A percentile compares a stretch with the other conserved stretches of the same genome.
phyloP scores from a whole-genome alignment of 1,140 invertebrate genomes.

The Drosophila parabipectinata region DNA sequence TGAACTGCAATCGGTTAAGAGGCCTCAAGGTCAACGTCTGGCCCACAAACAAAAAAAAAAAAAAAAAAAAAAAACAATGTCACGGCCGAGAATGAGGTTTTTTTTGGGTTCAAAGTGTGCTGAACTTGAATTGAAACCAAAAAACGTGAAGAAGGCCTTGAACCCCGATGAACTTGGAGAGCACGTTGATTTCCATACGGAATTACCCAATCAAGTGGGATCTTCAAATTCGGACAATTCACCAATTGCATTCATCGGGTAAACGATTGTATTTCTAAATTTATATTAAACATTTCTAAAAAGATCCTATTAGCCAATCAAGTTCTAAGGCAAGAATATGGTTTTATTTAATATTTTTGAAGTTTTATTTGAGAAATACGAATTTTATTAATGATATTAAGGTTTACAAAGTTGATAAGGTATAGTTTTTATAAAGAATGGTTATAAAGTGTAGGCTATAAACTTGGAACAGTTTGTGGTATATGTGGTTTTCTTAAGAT shows the following conservation, averaged over 20 bases:
- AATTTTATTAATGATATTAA: no score
- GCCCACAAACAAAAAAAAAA: conserved; percentile 29
- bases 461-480: no score
- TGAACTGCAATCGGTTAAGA: conserved; percentile 47
- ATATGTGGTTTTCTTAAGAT: no score
- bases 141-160: background rate
- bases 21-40: conserved; percentile 48
- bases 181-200: background rate
- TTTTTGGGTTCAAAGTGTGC: conserved; percentile 1
- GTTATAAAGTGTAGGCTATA: no score
- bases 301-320: background rate
- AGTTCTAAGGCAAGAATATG: background rate
- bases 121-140: background rate
- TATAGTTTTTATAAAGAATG: no score
- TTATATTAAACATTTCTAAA: background rate
- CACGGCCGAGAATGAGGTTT: conserved; percentile 4
- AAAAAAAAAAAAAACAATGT: background rate
- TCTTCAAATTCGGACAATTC: conserved; percentile 1
- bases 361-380: no score
- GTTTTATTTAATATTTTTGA: no score
- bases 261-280: background rate
- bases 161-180: background rate
- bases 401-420: no score
- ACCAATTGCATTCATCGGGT: background rate
- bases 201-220: conserved; percentile 3